Conservation (phyloP, 2,113 vertebrate species). For the Sialia sialis region DNA sequence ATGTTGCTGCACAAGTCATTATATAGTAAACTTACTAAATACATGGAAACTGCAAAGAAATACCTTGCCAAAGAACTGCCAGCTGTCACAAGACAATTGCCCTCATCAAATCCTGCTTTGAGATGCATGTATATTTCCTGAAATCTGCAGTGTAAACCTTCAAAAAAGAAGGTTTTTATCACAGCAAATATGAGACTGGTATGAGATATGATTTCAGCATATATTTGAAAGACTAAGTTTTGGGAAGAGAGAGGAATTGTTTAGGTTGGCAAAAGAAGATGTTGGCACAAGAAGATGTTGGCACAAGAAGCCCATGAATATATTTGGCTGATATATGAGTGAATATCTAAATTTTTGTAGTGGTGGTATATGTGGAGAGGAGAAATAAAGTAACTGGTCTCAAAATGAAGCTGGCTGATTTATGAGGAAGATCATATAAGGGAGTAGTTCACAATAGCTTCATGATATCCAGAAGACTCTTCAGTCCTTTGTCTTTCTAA, state of each 20-base stretch:
- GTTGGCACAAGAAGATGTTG: neutral
- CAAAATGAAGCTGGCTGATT: neutral
- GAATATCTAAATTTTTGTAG: neutral
- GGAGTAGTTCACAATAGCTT: neutral
- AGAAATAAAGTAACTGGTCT: neutral
- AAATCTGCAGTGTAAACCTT: neutral
- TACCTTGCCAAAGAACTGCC: neutral
- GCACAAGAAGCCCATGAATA: neutral
- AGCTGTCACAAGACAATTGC: neutral
- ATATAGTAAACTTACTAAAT: neutral
- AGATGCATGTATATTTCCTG: neutral
- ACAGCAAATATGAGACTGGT: neutral
- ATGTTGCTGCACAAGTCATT: neutral
- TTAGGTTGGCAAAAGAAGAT: neutral
- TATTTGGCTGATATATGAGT: neutral
- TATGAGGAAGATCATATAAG: neutral
- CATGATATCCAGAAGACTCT: neutral
- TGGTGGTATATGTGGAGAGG: neutral
- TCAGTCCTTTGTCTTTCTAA: neutral
- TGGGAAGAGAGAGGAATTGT: neutral
- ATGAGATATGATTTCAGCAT: neutral
- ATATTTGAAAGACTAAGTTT: neutral
- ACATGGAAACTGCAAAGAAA: neutral
- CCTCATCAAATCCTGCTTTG: neutral
- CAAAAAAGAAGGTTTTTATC: neutral